Conservation (phyloP, 2,113 vertebrate genomes). For the Antechinus stuartii region DNA sequence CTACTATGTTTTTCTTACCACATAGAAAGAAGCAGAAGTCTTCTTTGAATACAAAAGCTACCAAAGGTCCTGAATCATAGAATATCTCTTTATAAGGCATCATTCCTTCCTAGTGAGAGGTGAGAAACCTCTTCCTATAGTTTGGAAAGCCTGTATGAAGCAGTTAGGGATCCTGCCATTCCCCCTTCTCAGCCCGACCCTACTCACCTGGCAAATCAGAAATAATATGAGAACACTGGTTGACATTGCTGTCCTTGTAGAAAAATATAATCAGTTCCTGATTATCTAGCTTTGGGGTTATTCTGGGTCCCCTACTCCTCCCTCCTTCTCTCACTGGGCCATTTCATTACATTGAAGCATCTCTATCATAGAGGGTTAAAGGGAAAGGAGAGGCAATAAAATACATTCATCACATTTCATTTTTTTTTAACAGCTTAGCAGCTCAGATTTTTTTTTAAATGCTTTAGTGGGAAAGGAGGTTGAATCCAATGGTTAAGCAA, state of each 20-base stretch:
- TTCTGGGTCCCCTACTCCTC: not conserved
- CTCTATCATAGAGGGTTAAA: not conserved
- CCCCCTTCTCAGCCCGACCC: not conserved
- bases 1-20: not conserved
- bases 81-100: not conserved
- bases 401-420: slow-evolving; percentile 10
- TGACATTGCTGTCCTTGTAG: slow-evolving; percentile 6
- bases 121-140: not conserved
- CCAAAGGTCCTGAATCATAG: not conserved
- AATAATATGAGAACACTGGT: not conserved
- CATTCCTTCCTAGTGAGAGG: not conserved
- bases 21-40: not conserved
- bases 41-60: not conserved
- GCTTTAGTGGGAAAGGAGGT: not conserved
- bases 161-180: not conserved
- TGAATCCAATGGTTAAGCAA: not conserved
- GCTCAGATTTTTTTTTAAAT: not conserved
- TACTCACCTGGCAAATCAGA: not conserved
- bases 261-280: slow-evolving; percentile 7
- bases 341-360: not conserved
- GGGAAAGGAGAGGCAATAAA: not conserved
- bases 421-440: slow-evolving; percentile 33
- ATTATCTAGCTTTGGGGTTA: not conserved
- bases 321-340: not conserved
- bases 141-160: not conserved